Conservation (phyloP, 2,113 vertebrate genomes). For the Aegotheles bennettii region DNA sequence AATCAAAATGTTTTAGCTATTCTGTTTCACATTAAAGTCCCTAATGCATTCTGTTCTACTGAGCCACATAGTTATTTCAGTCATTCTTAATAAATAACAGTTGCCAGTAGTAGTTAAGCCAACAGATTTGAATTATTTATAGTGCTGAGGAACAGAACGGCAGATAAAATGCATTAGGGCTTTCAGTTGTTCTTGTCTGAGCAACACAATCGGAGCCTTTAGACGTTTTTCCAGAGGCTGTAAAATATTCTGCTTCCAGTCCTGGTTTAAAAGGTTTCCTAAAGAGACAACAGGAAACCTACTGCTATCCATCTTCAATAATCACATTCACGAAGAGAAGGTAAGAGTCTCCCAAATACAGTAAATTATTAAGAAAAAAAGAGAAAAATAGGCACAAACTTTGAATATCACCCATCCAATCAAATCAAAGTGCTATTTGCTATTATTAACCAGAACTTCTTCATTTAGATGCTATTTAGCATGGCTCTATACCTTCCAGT, state of each 20-base stretch:
- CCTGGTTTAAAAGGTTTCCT: conserved; percentile 18
- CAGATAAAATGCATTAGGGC: conserved; percentile 48
- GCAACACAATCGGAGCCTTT: conserved; percentile 1
- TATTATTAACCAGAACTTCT: neutral
- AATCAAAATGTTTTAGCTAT: conserved; percentile 37
- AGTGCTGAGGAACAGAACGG: conserved; percentile 39
- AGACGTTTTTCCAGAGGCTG: neutral
- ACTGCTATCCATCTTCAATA: neutral
- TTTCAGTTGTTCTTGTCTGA: conserved; percentile 26
- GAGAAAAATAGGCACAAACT: neutral
- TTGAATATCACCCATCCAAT: too few relatives aligned
- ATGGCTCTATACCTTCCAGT: neutral
- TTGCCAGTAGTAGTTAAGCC: conserved; percentile 64
- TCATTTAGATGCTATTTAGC: neutral
- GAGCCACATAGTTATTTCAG: conserved; percentile 57
- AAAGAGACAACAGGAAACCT: neutral
- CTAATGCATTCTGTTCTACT: conserved; percentile 50
- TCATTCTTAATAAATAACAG: conserved; percentile 64
- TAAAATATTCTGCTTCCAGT: conserved; percentile 2
- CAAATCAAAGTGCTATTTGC: neutral
- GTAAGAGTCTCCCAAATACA: neutral
- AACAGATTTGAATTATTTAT: conserved; percentile 65
- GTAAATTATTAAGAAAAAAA: neutral
- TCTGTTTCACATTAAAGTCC: conserved; percentile 26
- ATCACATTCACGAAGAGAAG: neutral